These are phyloP conservation scores for Aphodius sticticus DNA, from an alignment of 2,888 invertebrate species.

Conservation along the genomic window DNA sequence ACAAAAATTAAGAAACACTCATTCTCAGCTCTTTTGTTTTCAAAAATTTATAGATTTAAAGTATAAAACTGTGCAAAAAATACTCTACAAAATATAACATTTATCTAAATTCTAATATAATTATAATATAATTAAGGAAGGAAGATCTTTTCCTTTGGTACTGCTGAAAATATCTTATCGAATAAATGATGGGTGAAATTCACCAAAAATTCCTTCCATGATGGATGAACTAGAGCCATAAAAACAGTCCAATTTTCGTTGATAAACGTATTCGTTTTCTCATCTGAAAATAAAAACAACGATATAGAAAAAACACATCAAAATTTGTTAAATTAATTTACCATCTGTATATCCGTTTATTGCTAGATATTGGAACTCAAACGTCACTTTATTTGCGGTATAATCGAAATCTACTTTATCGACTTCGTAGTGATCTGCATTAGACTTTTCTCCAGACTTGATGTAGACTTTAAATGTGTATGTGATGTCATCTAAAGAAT, in stretches of 20 bases:
- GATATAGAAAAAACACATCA: neutral
- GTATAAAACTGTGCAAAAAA: neutral
- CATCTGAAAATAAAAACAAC: neutral
- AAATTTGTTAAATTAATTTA: neutral
- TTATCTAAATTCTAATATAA: neutral
- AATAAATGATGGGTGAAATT: neutral
- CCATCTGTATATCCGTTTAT: neutral
- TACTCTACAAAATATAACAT: neutral
- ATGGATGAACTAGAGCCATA: neutral
- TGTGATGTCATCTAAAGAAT: neutral
- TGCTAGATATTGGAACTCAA: neutral
- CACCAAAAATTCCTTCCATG: neutral
- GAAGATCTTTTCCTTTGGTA: neutral
- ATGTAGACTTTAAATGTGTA: neutral
- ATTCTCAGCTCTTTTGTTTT: too few species aligned
- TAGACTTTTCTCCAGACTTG: neutral
- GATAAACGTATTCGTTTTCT: neutral
- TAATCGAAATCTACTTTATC: neutral
- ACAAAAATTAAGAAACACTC: too few species aligned
- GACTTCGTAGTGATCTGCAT: neutral
- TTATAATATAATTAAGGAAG: too few species aligned
- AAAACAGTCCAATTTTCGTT: neutral
- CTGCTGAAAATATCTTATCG: neutral
- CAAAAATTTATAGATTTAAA: too few species aligned
- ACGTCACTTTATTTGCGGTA: neutral